These are phyloP conservation scores for Sesia apiformis DNA, from an alignment of 2,888 invertebrate genomes.

Conservation along the genomic window DNA sequence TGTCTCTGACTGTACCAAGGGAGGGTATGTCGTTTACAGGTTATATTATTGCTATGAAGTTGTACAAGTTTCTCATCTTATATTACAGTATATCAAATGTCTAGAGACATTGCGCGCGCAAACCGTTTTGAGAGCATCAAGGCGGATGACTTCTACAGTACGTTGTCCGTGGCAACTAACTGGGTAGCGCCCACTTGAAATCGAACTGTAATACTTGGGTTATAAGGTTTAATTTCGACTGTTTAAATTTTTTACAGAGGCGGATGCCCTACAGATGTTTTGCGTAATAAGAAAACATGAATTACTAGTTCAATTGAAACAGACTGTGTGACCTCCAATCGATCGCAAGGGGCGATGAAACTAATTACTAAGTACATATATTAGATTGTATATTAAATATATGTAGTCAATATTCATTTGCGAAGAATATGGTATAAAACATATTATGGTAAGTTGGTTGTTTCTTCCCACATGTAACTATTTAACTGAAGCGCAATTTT, in stretches of 20 bases:
- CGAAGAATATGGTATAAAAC: no score
- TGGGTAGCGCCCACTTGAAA: neutral
- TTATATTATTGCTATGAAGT: slow-evolving; percentile 5
- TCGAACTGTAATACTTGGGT: neutral
- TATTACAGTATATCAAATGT: slow-evolving; percentile 30
- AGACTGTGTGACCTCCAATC: neutral
- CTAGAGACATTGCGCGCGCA: slow-evolving; percentile 17
- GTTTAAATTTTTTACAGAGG: slow-evolving; percentile 6
- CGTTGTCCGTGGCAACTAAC: neutral
- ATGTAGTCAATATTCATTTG: no score
- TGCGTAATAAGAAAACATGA: slow-evolving; percentile 45
- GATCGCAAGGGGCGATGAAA: no score
- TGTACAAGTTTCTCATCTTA: slow-evolving; percentile 18
- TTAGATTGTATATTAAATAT: no score
- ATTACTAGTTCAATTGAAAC: slow-evolving; percentile 36
- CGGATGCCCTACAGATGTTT: slow-evolving; percentile 37
- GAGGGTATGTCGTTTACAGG: no score
- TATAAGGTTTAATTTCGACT: slow-evolving; percentile 6
- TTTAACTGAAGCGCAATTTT: no score
- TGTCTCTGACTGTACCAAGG: no score
- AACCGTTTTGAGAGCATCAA: slow-evolving; percentile 11
- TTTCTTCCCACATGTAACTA: no score
- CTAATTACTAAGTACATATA: no score
- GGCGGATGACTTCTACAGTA: no score
- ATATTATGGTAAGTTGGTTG: no score